phyloP scores from a whole-genome alignment of 1,140 invertebrate genomes.

The Drosophila mauritiana region DNA sequence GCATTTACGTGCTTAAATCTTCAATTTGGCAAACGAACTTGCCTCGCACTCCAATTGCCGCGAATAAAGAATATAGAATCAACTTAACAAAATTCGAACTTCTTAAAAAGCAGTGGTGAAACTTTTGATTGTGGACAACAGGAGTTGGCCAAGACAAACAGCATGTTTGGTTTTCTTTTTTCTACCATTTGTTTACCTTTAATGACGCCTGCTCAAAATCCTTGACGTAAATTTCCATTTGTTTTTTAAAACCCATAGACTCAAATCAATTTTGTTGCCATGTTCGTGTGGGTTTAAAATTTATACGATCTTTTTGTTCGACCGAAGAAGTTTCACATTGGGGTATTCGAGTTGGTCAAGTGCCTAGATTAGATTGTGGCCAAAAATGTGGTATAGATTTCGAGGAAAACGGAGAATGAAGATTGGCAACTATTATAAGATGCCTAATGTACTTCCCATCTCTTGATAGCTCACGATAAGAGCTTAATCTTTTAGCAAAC shows the following conservation, averaged over 20 bases:
- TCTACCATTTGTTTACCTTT: constrained; percentile 2
- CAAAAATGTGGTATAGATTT: not conserved
- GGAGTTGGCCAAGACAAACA: constrained; percentile 33
- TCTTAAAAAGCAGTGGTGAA: constrained; percentile 27
- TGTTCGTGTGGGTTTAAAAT: constrained; percentile 5
- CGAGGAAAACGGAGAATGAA: not conserved
- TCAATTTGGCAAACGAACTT: constrained; percentile 5
- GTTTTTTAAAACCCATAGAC: constrained; percentile 18
- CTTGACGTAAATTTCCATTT: constrained; percentile 32
- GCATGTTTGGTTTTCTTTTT: constrained; percentile 11
- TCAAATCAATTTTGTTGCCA: constrained; percentile 9
- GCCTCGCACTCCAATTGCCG: constrained; percentile 10
- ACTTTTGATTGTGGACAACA: constrained; percentile 47
- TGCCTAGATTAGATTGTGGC: constrained; percentile 20
- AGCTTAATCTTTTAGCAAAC: no score
- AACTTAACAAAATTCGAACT: constrained; percentile 13
- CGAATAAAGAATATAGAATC: constrained; percentile 14
- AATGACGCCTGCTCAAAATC: constrained; percentile 28
- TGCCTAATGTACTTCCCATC: not conserved
- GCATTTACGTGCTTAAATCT: constrained; percentile 15
- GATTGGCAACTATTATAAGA: constrained; percentile 9
- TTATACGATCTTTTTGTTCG: not conserved
- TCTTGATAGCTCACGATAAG: no score
- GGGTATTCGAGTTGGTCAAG: not conserved
- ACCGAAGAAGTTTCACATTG: constrained; percentile 14